Percentiles rank a stretch among this genome's conserved stretches.
These are phyloP conservation scores for Oplegnathus fasciatus DNA, from an alignment of 2,113 vertebrate species.

Conservation along the genomic window DNA sequence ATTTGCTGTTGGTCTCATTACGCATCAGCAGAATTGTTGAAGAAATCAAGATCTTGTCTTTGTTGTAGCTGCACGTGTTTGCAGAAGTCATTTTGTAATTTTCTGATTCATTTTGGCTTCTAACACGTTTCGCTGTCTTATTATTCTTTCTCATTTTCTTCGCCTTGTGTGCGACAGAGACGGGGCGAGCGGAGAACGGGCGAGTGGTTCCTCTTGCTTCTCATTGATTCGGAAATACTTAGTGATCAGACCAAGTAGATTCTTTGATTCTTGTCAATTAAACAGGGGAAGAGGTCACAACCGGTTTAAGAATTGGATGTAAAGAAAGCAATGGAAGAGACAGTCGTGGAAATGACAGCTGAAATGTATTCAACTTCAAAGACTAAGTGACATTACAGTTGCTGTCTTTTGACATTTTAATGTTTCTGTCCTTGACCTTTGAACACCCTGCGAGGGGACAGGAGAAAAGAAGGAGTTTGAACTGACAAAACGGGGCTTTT, in stretches of 20 bases:
- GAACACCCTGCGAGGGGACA: not conserved
- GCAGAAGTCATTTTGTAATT: rapidly evolving
- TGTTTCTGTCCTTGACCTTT: constrained; percentile 1
- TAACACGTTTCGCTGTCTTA: not conserved
- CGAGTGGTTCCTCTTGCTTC: not conserved
- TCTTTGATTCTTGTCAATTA: not conserved
- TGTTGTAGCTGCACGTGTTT: not conserved
- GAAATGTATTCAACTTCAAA: not conserved
- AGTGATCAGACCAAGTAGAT: not conserved
- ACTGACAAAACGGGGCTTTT: not conserved
- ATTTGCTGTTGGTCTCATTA: not conserved
- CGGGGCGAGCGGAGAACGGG: not conserved
- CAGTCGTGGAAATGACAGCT: not conserved
- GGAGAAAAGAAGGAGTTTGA: not conserved
- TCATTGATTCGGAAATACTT: not conserved
- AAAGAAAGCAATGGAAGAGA: not conserved
- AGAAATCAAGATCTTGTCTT: not conserved
- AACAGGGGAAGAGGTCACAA: not conserved
- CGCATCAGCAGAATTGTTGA: not conserved
- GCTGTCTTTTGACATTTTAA: not conserved
- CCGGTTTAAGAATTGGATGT: not conserved
- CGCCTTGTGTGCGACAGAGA: not conserved
- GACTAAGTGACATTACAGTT: not conserved
- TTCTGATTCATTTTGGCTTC: not conserved
- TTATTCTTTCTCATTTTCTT: not conserved